Percentiles rank a stretch among this genome's conserved stretches.
Conservation (phyloP, 1,140 invertebrate genomes). For the Papilio polytes region DNA sequence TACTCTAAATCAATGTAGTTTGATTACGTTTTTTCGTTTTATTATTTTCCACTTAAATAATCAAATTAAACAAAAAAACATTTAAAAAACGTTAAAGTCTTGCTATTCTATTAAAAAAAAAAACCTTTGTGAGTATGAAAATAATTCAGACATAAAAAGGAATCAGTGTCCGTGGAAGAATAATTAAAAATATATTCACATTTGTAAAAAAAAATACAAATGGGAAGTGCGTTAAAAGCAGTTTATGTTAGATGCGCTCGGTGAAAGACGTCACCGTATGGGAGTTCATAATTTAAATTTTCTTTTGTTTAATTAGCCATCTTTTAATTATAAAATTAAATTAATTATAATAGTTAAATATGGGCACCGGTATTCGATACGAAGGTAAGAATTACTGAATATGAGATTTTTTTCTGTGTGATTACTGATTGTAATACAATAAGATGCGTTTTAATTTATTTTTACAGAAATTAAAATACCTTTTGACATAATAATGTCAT, state of each 20-base stretch:
- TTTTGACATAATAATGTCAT: no score
- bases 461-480: no score
- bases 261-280: not conserved
- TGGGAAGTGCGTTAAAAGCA: not conserved
- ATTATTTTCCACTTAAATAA: no score
- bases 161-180: not conserved
- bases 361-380: not conserved
- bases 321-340: not conserved
- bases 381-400: not conserved
- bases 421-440: no score
- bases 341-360: not conserved
- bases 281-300: not conserved
- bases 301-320: not conserved
- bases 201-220: no score
- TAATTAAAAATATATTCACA: not conserved
- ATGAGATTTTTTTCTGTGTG: no score
- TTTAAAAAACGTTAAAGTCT: no score
- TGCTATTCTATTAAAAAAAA: no score
- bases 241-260: not conserved
- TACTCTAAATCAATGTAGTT: no score
- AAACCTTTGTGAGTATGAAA: not conserved
- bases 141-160: not conserved
- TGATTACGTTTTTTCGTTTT: no score
- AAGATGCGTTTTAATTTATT: no score
- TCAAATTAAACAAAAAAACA: no score